Percentiles rank a stretch among this genome's conserved stretches.
Conservation (phyloP, 2,113 vertebrate genomes). For the Hucho hucho region DNA sequence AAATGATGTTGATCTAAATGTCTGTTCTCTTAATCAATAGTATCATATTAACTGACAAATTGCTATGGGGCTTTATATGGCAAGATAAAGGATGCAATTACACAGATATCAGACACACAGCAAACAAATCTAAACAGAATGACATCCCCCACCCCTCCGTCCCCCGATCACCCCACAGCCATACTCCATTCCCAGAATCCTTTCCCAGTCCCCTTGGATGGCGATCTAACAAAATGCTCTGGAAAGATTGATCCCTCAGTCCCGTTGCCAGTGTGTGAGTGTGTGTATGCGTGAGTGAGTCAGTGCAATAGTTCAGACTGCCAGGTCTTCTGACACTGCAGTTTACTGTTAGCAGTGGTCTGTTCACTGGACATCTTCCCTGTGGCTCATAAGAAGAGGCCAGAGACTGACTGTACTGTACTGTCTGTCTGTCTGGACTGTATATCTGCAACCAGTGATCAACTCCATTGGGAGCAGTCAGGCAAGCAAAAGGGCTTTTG, state of each 20-base stretch:
- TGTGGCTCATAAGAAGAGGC: not conserved
- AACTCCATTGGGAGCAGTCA: not conserved
- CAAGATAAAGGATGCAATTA: constrained; percentile 18
- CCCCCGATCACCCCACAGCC: constrained; percentile 27
- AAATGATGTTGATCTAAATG: constrained; percentile 7
- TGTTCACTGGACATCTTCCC: not conserved
- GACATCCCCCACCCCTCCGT: not conserved
- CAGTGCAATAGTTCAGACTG: not conserved
- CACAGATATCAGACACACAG: constrained; percentile 26
- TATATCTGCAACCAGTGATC: not conserved
- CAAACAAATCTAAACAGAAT: constrained; percentile 41
- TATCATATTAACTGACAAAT: constrained; percentile 45
- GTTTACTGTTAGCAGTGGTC: too few relatives aligned
- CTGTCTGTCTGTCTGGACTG: not conserved
- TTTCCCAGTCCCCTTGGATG: constrained; percentile 40
- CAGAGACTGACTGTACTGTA: not conserved
- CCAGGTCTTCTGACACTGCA: not conserved
- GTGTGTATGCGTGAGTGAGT: not conserved
- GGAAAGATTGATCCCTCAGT: constrained; percentile 24
- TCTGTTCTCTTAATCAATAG: constrained; percentile 17
- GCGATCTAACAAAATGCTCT: constrained; percentile 40
- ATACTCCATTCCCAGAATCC: not conserved
- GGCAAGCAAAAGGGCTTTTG: not conserved
- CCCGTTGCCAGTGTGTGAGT: constrained; percentile 7
- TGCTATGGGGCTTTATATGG: not conserved